These are phyloP conservation scores for Coenonympha glycerion DNA, from an alignment of 2,888 invertebrate genomes.

Conservation along the genomic window DNA sequence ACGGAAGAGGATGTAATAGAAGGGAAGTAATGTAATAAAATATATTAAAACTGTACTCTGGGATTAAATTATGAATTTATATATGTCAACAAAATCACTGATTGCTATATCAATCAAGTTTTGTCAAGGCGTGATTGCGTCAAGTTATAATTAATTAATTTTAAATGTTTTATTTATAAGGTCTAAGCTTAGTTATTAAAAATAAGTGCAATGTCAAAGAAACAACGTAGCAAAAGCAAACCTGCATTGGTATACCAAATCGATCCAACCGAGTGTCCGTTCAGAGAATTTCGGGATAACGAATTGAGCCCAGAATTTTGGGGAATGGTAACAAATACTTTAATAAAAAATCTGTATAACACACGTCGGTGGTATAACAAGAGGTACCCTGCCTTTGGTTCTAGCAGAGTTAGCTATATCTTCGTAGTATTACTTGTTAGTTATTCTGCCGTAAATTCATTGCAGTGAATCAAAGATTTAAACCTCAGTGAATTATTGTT, in stretches of 20 bases:
- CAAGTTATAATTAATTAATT: background rate
- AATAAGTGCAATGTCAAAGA: constrained; percentile 22
- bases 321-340: constrained; percentile 50
- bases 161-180: background rate
- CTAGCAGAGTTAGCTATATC: too few relatives aligned
- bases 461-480: too few relatives aligned
- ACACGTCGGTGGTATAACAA: too few relatives aligned
- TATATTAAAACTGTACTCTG: too few relatives aligned
- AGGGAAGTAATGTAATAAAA: constrained; percentile 11
- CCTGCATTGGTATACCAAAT: constrained; percentile 20
- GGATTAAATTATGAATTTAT: background rate
- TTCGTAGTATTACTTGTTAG: too few relatives aligned
- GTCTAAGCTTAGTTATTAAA: background rate
- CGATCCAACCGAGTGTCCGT: constrained; percentile 57
- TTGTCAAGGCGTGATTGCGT: constrained; percentile 1
- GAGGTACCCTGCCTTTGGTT: too few relatives aligned
- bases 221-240: constrained; percentile 18
- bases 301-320: constrained; percentile 54
- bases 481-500: too few relatives aligned
- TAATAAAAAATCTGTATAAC: too few relatives aligned
- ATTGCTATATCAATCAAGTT: background rate
- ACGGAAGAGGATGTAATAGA: constrained; percentile 6
- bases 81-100: background rate
- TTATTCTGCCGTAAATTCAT: too few relatives aligned
- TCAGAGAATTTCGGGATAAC: constrained; percentile 59